Evolutionary conservation across 2,113 vertebrate genomes (phyloP), one percentile per base, ranked within the genome.

Genomic region (Pteruthius melanotis): DNA sequence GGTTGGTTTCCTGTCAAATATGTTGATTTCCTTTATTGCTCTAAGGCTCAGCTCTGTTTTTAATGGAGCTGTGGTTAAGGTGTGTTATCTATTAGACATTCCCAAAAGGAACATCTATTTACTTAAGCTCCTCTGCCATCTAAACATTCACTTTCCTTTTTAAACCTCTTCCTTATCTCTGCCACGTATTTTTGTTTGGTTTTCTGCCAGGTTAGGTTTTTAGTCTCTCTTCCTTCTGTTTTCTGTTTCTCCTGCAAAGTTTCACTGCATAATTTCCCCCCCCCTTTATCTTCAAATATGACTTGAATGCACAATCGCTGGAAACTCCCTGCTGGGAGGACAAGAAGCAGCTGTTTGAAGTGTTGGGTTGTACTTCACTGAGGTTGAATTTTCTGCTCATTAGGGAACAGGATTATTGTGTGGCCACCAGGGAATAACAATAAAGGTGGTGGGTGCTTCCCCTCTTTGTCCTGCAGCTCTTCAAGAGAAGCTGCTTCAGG

Each of bases 1-100:
- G 66, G 31, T 57, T 77, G 19, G 26, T 45, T 91, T 85, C 26
- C 63, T 80, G 56, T 63, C 60, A 81, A 86, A 71, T 71, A 53
- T 28, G 92, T 89, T 77, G 23, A 74, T 95, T 92, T 90, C 52
- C 68, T 90, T 90, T 87, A 14, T 81, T 86, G 24, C 39, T 80
- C 50, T 60, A 33, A 53, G 65, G 54, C 68, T 87, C 27, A 33
- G 13, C 57, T 77, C 15, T 81, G 68, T 19, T 47, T 90, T 65
- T 56, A 74, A 63, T 47, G 83, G 71, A 70, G 76, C 30, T 63
- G 35, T 53, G 64, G 44, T 9, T 79, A n/a, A 63, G 33, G 22
- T 47, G 40, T 2, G 2, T 92, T 78, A 50, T n/a, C 45, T 80
- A 52, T 66, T 33, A 60, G 39, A 47, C 21, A 24, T 53, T 66